These are phyloP conservation scores for Trypoxylus dichotomus DNA, from an alignment of 1,140 invertebrate genomes.

Conservation along the genomic window DNA sequence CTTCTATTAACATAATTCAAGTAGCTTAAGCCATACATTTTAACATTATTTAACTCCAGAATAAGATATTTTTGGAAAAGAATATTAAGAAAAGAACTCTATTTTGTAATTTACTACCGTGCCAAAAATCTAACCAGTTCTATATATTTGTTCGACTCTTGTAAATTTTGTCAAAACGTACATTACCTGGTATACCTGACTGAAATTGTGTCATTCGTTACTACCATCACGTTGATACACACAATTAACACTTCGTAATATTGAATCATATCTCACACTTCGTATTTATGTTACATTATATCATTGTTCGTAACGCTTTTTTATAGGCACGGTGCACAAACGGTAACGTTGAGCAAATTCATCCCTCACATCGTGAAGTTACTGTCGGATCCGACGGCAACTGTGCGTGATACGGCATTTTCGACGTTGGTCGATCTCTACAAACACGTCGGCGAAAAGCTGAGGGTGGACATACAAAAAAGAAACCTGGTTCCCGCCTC, in stretches of 20 bases:
- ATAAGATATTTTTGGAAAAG: no score
- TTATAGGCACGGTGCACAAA: constrained; percentile 81
- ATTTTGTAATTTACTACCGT: no score
- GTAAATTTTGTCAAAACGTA: no score
- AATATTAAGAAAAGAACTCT: no score
- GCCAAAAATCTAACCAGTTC: no score
- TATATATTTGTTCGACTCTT: no score
- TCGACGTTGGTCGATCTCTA: constrained; percentile 88
- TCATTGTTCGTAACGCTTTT: constrained; percentile 42
- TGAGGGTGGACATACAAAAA: constrained; percentile 79
- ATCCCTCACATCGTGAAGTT: constrained; percentile 82
- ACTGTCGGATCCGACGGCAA: constrained; percentile 84
- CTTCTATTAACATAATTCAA: no score
- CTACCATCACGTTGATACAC: not conserved
- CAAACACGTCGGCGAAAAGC: constrained; percentile 88
- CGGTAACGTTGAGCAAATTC: constrained; percentile 77
- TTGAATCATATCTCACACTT: not conserved
- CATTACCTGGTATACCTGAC: not conserved
- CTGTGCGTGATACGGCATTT: constrained; percentile 85
- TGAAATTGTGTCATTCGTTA: not conserved
- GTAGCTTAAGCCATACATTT: no score
- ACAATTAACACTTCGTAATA: not conserved
- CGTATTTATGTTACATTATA: not conserved
- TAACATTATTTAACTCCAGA: no score
- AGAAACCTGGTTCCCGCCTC: constrained; percentile 78